Percentiles rank a stretch among this genome's conserved stretches.
Evolutionary conservation across 2,888 invertebrate genomes (phyloP).

Genomic region (Fragum sueziense): DNA sequence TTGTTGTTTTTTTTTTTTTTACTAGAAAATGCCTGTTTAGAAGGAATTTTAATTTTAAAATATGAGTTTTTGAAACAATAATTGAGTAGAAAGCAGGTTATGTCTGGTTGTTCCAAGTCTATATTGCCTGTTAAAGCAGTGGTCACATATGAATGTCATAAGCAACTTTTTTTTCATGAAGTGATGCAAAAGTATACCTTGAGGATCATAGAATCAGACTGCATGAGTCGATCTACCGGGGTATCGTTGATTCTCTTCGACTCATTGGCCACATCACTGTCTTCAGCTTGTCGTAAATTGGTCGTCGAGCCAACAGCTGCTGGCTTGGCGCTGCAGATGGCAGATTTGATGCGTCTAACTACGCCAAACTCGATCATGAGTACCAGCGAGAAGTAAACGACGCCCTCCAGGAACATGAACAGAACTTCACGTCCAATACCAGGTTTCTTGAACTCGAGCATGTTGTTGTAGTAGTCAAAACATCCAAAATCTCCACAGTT

Average conservation of each 20-base stretch:
- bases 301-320: conserved; percentile 38
- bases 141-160: no score
- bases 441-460: conserved; percentile 87
- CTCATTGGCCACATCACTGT: conserved; percentile 81
- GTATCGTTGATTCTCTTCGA: conserved; percentile 75
- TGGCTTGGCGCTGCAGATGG: background rate
- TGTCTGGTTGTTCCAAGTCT: no score
- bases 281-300: conserved; percentile 55
- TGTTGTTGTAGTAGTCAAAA: conserved; percentile 82
- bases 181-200: conserved; percentile 71
- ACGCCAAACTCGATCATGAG: conserved; percentile 85
- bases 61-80: no score
- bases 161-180: no score
- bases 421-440: conserved; percentile 88
- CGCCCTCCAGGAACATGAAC: conserved; percentile 85
- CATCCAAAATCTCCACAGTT: conserved; percentile 58
- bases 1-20: no score
- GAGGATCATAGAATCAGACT: conserved; percentile 85
- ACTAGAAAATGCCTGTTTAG: no score
- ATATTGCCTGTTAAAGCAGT: no score
- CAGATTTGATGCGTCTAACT: conserved; percentile 27
- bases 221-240: conserved; percentile 51
- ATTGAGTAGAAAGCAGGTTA: no score
- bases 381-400: conserved; percentile 86
- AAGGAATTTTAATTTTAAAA: no score